These are phyloP conservation scores for Ivindomyrus marchei DNA, from an alignment of 2,113 vertebrate species.

Conservation along the genomic window DNA sequence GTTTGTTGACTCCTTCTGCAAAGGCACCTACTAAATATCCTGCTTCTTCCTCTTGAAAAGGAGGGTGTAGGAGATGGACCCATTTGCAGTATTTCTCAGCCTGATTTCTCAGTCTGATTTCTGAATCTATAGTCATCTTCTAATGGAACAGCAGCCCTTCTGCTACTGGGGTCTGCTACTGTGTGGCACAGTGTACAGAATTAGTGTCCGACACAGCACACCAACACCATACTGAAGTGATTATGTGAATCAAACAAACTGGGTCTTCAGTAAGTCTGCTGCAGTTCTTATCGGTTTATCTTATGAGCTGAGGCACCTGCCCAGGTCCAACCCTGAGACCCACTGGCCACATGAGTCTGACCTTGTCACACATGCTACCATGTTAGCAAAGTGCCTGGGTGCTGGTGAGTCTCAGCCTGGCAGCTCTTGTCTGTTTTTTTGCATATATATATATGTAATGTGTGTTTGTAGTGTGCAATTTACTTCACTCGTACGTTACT, in stretches of 20 bases:
- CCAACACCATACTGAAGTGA: not conserved
- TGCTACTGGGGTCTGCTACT: not conserved
- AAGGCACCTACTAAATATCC: not conserved
- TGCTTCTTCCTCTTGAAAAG: not conserved
- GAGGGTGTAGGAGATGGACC: not conserved
- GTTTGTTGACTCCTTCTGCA: not conserved
- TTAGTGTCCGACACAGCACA: not conserved
- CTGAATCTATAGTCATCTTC: not conserved
- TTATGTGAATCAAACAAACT: not conserved
- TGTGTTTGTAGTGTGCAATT: too few species aligned
- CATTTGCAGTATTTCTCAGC: not conserved
- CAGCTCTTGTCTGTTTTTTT: not conserved
- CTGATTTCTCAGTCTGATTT: not conserved
- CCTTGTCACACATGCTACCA: not conserved
- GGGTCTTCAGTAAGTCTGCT: not conserved
- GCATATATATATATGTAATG: too few species aligned
- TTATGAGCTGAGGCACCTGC: not conserved
- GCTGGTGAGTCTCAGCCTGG: not conserved
- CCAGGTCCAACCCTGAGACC: not conserved
- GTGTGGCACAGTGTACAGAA: not conserved
- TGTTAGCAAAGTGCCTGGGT: not conserved
- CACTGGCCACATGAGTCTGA: not conserved
- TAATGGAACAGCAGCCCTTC: not conserved
- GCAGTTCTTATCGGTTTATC: not conserved
- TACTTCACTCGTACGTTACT: too few species aligned